Evolutionary conservation across 2,797 vertebrate genomes (phyloP), one percentile per base, ranked within the genome.

Genomic region (Liasis olivaceus): DNA sequence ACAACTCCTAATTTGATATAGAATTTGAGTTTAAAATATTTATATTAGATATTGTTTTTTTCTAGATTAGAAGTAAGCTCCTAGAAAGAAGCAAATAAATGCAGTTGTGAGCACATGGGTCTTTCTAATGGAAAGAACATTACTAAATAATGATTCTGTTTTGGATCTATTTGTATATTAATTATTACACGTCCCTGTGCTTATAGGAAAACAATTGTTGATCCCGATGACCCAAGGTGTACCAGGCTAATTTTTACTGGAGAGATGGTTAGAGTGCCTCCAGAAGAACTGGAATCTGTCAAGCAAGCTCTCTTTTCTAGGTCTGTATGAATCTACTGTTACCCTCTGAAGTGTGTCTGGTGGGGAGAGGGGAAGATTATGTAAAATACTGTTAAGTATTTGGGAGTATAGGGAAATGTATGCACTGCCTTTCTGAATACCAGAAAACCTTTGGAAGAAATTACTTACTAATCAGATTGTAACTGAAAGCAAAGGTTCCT

Each of bases 231-330:
- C 95, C 98, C 98, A 9, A 98, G 98, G 95, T 99, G 99, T 59
- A 94, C 98, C 95, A 97, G 98, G 93, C 97, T 99, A 93, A 99
- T 98, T 1, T 97, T 99, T 60, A 98, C 89, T 2, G 98, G 99
- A 94, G 98, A 97, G 97, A 98, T 99, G 98, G 97, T 98, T 88
- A 95, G 95, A 0, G 98, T 99, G 88, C 95, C 95, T 85, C 96
- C 97, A 0, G 98, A 98, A 95, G 99, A 99, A 97, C 94, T 97
- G 4, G 98, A 98, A 77, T 99, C 99, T 97, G 99, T 98, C 94
- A 98, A 98, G 95, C 98, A 98, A 95, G 98, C 99, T n/a, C 95
- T 99, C 98, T 99, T 99, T 97, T 99, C 98, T 93, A 99, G 98
- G 99, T 99, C 91, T 93, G 96, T 97, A 91, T 64, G 54, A 92